Evolutionary conservation across 1,140 invertebrate genomes (phyloP).

Genomic region (Drosophila parvula): DNA sequence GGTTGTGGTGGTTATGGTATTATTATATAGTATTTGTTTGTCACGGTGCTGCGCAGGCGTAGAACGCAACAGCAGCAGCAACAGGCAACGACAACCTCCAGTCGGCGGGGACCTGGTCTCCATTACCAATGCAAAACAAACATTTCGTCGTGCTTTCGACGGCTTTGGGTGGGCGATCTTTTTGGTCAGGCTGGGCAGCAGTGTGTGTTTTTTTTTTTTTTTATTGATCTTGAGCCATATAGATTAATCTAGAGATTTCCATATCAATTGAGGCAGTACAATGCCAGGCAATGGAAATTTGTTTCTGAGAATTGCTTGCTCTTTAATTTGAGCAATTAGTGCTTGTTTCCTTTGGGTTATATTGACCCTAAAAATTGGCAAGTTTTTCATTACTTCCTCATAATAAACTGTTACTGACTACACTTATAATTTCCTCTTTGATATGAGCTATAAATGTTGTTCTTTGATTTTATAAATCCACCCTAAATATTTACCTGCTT

Average conservation of each 20-base stretch:
- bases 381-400: slow-evolving; percentile 19
- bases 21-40: slow-evolving; percentile 30
- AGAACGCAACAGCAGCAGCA: slow-evolving; percentile 27
- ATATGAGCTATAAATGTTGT: no score
- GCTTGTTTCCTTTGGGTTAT: slow-evolving; percentile 12
- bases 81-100: slow-evolving; percentile 41
- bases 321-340: slow-evolving; percentile 11
- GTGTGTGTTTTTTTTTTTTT: slow-evolving; percentile 9
- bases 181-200: slow-evolving; percentile 41
- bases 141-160: slow-evolving; percentile 38
- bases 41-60: slow-evolving; percentile 74
- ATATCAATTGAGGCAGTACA: slow-evolving; percentile 15
- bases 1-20: slow-evolving; percentile 22
- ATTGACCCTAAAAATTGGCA: slow-evolving; percentile 19
- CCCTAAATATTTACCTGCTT: background rate
- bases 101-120: slow-evolving; percentile 19
- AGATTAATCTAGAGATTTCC: slow-evolving; percentile 35
- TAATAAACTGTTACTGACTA: background rate
- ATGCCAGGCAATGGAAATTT: background rate
- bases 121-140: slow-evolving; percentile 52
- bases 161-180: slow-evolving; percentile 38
- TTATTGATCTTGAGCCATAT: slow-evolving; percentile 61
- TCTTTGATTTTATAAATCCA: background rate
- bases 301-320: slow-evolving; percentile 10
- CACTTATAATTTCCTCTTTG: background rate